phyloP scores from a whole-genome alignment of 2,888 invertebrate genomes.

The Amphipyra tragopoginis region DNA sequence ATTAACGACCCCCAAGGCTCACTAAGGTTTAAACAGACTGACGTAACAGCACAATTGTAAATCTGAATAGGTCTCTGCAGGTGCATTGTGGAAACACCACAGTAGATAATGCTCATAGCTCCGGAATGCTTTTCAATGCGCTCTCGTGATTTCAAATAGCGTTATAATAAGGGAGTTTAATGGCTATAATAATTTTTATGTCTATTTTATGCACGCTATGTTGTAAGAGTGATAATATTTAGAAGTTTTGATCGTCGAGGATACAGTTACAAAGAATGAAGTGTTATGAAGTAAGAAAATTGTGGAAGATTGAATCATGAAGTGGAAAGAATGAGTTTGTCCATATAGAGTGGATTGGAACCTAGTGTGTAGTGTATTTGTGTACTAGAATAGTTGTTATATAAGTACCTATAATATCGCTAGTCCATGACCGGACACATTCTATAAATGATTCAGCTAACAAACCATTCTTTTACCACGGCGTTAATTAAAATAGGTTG shows the following conservation, averaged over 20 bases:
- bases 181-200: conserved; percentile 10
- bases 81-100: conserved; percentile 68
- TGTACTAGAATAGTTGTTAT: no score
- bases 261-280: no score
- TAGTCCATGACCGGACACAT: no score
- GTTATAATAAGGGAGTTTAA: conserved; percentile 30
- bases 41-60: conserved; percentile 67
- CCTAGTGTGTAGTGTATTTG: no score
- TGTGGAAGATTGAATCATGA: background rate
- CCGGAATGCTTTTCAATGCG: conserved; percentile 55
- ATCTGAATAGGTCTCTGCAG: conserved; percentile 73
- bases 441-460: no score
- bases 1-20: conserved; percentile 20
- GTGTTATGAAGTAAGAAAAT: background rate
- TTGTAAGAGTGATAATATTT: conserved; percentile 1
- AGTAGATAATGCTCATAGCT: conserved; percentile 68
- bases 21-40: conserved; percentile 66
- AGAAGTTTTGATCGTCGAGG: background rate
- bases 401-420: no score
- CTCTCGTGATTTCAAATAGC: conserved; percentile 38
- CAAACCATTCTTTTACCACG: no score
- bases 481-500: no score
- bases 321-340: background rate
- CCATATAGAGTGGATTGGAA: no score
- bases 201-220: background rate